Conservation (phyloP, 2,113 vertebrate genomes). For the Rattus norvegicus region DNA sequence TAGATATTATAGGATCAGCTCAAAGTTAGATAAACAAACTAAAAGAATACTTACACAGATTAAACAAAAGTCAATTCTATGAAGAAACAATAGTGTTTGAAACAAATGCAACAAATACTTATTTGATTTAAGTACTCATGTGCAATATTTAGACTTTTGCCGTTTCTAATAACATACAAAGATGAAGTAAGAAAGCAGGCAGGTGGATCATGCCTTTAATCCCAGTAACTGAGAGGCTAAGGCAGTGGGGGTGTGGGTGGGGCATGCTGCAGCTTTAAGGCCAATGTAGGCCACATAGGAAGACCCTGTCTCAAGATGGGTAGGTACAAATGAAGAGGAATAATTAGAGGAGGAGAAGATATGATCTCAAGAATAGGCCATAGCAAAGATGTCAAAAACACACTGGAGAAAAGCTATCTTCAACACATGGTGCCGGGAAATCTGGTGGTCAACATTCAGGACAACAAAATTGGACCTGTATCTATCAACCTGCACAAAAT, state of each 20-base stretch:
- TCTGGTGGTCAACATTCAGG: background rate
- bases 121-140: background rate
- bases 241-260: background rate
- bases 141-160: background rate
- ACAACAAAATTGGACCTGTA: background rate
- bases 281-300: background rate
- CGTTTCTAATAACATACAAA: slow-evolving; percentile 22
- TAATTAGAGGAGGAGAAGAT: background rate
- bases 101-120: slow-evolving; percentile 47
- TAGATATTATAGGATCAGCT: background rate
- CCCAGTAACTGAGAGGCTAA: background rate
- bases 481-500: background rate
- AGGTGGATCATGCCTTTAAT: background rate
- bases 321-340: background rate
- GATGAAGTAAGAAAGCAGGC: background rate
- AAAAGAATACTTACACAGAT: slow-evolving; percentile 28
- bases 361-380: background rate
- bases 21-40: slow-evolving; percentile 12
- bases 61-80: slow-evolving; percentile 32
- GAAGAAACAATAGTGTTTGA: background rate
- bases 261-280: background rate
- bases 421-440: background rate
- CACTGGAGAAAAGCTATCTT: background rate
- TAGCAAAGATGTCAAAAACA: background rate
- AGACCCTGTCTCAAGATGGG: background rate